phyloP scores from a whole-genome alignment of 2,797 vertebrate genomes.

The Enteromius unitaeniatus region DNA sequence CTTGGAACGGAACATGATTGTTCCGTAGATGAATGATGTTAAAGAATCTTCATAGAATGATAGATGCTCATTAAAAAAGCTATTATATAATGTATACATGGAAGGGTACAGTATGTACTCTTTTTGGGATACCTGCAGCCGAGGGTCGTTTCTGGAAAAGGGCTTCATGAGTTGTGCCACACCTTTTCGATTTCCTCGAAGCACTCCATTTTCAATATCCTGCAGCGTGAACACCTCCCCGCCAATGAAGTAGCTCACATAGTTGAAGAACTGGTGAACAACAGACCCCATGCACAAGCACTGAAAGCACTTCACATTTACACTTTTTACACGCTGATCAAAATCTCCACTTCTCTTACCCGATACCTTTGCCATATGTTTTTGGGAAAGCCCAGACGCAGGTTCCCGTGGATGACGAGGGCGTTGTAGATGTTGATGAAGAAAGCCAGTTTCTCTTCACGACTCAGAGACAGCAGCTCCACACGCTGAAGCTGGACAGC shows the following conservation, averaged over 20 bases:
- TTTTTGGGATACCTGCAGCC: conserved; percentile 72
- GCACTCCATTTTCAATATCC: conserved; percentile 84
- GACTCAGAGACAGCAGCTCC: conserved; percentile 76
- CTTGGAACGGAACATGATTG: not conserved
- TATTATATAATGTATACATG: not conserved
- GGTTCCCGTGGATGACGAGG: conserved; percentile 82
- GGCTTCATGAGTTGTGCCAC: conserved; percentile 78
- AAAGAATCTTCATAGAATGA: not conserved
- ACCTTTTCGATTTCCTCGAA: conserved; percentile 83
- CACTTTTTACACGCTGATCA: not conserved
- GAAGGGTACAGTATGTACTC: not conserved
- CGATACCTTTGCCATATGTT: conserved; percentile 84
- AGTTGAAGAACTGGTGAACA: conserved; percentile 80
- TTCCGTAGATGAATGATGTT: not conserved
- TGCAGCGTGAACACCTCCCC: conserved; percentile 83
- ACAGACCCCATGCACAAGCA: not conserved
- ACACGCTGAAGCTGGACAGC: conserved; percentile 81
- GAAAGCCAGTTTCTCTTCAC: conserved; percentile 83
- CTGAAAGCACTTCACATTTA: not conserved
- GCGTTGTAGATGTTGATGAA: conserved; percentile 86
- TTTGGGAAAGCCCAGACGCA: conserved; percentile 78
- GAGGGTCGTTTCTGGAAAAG: conserved; percentile 82
- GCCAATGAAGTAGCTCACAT: conserved; percentile 85
- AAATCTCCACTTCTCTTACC: conserved; percentile 66
- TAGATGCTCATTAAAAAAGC: not conserved